phyloP scores from a whole-genome alignment of 2,113 vertebrate species.

The Erythrocebus patas region DNA sequence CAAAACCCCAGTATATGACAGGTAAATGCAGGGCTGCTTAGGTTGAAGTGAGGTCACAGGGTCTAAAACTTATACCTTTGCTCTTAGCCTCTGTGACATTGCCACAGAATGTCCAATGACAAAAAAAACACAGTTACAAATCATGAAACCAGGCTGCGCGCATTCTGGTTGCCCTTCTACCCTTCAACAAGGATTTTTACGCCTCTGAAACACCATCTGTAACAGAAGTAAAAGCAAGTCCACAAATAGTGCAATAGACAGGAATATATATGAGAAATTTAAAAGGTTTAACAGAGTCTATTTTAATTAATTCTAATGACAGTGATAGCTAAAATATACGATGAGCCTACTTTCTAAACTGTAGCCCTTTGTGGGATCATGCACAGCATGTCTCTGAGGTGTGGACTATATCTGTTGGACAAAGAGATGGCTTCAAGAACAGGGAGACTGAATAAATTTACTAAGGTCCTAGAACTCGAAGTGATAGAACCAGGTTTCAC shows the following conservation, averaged over 20 bases:
- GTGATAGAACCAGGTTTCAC: background rate
- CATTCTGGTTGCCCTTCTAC: background rate
- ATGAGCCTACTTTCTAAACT: background rate
- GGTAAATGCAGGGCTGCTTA: background rate
- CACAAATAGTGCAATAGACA: background rate
- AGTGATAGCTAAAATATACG: background rate
- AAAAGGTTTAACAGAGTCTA: background rate
- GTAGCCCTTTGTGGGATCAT: background rate
- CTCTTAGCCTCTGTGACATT: background rate
- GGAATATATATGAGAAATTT: background rate
- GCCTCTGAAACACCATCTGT: background rate
- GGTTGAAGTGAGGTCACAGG: background rate
- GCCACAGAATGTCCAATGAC: background rate
- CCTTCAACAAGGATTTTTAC: background rate
- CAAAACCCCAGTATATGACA: background rate
- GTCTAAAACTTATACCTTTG: background rate
- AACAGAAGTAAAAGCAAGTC: background rate
- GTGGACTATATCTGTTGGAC: background rate
- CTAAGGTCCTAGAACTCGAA: background rate
- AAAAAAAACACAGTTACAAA: background rate
- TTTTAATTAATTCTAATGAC: background rate
- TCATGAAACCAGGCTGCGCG: fast-evolving
- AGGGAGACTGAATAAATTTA: background rate
- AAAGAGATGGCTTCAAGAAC: background rate
- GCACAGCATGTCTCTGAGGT: background rate